Percentiles rank a stretch among this genome's conserved stretches.
Conservation (phyloP, 1,140 invertebrate species). For the Hypsibius dujardini region DNA sequence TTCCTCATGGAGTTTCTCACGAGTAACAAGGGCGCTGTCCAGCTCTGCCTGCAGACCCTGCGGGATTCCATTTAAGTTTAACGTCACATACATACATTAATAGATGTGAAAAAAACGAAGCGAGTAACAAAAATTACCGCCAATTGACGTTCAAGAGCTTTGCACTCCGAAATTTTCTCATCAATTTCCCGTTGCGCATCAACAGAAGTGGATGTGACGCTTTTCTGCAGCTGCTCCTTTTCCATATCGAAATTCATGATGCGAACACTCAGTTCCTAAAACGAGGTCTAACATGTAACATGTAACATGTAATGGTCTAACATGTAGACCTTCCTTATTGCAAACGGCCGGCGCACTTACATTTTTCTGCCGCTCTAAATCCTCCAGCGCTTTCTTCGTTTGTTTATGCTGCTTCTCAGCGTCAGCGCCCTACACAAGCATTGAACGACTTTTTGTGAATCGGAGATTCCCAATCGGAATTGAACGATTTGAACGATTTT, state of each 20-base stretch:
- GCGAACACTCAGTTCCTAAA: conserved; percentile 28
- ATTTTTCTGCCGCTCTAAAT: conserved; percentile 40
- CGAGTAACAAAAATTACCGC: background rate
- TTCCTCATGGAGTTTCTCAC: background rate
- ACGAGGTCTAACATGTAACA: no score
- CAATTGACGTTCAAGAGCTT: background rate
- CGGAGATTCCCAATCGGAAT: background rate
- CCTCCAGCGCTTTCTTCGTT: conserved; percentile 31
- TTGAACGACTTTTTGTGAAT: conserved; percentile 16
- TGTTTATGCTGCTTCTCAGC: conserved; percentile 49
- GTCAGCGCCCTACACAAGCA: conserved; percentile 55
- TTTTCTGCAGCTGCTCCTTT: conserved; percentile 28
- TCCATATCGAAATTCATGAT: conserved; percentile 29
- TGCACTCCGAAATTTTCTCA: background rate
- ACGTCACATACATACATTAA: no score
- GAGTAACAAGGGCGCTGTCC: conserved; percentile 19
- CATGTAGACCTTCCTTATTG: background rate
- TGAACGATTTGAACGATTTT: conserved; percentile 4
- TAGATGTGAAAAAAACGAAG: no score
- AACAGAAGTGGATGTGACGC: conserved; percentile 21
- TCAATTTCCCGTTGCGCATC: background rate
- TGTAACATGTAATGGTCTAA: no score
- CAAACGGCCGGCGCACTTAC: conserved; percentile 29
- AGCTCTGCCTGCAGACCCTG: conserved; percentile 30
- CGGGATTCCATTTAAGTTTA: background rate